These are phyloP conservation scores for Epinephelus coioides DNA, from an alignment of 2,797 vertebrate genomes.

Conservation along the genomic window DNA sequence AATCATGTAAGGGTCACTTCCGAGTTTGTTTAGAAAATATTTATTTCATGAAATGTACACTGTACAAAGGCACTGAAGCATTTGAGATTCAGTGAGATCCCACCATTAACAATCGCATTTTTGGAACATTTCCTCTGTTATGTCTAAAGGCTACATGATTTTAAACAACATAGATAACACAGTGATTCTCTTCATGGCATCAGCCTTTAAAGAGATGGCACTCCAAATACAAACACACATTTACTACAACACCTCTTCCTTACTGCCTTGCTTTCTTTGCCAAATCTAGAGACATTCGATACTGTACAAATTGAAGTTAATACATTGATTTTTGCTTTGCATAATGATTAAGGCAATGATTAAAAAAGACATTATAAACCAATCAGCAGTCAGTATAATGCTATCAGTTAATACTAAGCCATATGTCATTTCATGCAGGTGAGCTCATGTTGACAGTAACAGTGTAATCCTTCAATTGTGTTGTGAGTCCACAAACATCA, in stretches of 20 bases:
- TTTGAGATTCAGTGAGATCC: conserved; percentile 63
- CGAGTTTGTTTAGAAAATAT: conserved; percentile 82
- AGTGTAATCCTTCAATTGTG: conserved; percentile 18
- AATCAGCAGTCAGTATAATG: conserved; percentile 52
- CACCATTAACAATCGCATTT: conserved; percentile 61
- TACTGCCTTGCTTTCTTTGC: conserved; percentile 21
- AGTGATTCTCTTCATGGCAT: conserved; percentile 52
- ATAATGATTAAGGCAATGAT: conserved; percentile 62
- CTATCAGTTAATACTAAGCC: conserved; percentile 45
- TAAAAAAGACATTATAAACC: conserved; percentile 57
- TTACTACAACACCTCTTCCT: conserved; percentile 28
- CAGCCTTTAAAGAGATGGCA: conserved; percentile 51
- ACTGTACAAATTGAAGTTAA: conserved; percentile 51
- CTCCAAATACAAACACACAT: conserved; percentile 47
- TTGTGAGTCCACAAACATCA: conserved; percentile 27
- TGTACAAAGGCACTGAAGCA: conserved; percentile 80
- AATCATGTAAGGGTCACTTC: conserved; percentile 1
- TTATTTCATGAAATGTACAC: conserved; percentile 82
- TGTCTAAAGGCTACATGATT: conserved; percentile 57
- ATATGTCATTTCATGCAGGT: conserved; percentile 36
- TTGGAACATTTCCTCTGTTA: conserved; percentile 52
- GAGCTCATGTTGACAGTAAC: conserved; percentile 28
- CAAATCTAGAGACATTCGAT: conserved; percentile 53
- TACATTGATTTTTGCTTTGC: conserved; percentile 47
- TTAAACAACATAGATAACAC: conserved; percentile 46